These are phyloP conservation scores for Heterochromis multidens DNA, from an alignment of 2,113 vertebrate species.

Conservation along the genomic window DNA sequence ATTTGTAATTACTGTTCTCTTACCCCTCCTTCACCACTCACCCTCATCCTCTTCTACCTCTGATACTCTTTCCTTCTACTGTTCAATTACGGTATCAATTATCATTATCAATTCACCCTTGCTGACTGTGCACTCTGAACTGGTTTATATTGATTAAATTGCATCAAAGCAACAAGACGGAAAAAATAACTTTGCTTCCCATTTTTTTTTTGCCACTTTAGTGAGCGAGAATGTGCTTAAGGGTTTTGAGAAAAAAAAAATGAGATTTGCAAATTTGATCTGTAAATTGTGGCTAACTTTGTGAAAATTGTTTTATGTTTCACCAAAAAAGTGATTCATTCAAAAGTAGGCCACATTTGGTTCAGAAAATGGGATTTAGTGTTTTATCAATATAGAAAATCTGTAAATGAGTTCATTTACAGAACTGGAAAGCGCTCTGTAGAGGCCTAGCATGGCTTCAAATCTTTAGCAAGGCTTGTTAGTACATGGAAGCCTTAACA, in stretches of 20 bases:
- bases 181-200: not conserved
- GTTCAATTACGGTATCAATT: no score
- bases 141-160: not conserved
- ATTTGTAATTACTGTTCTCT: not conserved
- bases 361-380: not conserved
- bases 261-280: not conserved
- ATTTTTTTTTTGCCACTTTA: no score
- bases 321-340: not conserved
- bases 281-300: not conserved
- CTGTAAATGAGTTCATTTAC: no score
- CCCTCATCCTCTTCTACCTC: not conserved
- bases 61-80: not conserved
- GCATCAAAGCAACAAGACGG: not conserved
- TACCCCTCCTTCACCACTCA: not conserved
- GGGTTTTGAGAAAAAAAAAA: no score
- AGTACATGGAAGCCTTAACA: not conserved
- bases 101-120: no score
- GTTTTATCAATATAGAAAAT: not conserved
- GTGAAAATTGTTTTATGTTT: not conserved
- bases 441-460: rapidly evolving
- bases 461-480: not conserved
- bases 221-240: no score
- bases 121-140: no score
- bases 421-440: not conserved
- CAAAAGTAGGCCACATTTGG: not conserved